Evolutionary conservation across 2,888 invertebrate genomes (phyloP), one percentile per base, ranked within the genome.

Genomic region (Ptilodon capucinus): DNA sequence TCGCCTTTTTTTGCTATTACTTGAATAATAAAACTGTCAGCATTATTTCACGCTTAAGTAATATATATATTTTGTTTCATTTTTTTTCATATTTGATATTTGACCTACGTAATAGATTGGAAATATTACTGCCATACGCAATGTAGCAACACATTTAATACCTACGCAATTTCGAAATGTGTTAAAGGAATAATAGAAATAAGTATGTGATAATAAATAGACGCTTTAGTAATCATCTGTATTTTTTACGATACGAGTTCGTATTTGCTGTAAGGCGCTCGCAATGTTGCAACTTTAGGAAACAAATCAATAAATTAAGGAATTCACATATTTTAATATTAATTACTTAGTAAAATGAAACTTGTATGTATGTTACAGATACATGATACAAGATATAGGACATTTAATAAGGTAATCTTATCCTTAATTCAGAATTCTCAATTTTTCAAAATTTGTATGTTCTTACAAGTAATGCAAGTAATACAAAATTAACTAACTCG

Each of bases 11-110:
- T 86, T 79, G 84, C 84, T 83, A 79, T 84, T 88, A 85, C 83
- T 84, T 79, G 76, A 74, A 80, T 84, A 85, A 84, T 89, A 87
- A 88, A 86, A 88, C 80, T 88, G 90, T 88, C 90, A 85, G 51
- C 72, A 72, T 66, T 68, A 80, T 78, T 78, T 79, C 78, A 78
- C 56, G 60, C 63, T 64, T 80, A 82, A 88, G 76, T 85, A 80
- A 86, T 81, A 88, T 88, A 84, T 86, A 81, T 79, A 64, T 63
- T 75, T 76, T 68, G 61, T 40, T 45, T n/a, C n/a, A n/a, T n/a
- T n/a, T n/a, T n/a, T 75, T 70, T 59, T 67, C 67, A 60, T 65
- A 60, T 69, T 63, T 64, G 57, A 60, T 66, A 64, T 57, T 17
- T 7, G 35, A 44, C 46, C 53, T 64, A 50, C 49, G 49, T 54